Evolutionary conservation across 2,797 vertebrate genomes (phyloP).

Genomic region (Mormyrus proboscirostris): DNA sequence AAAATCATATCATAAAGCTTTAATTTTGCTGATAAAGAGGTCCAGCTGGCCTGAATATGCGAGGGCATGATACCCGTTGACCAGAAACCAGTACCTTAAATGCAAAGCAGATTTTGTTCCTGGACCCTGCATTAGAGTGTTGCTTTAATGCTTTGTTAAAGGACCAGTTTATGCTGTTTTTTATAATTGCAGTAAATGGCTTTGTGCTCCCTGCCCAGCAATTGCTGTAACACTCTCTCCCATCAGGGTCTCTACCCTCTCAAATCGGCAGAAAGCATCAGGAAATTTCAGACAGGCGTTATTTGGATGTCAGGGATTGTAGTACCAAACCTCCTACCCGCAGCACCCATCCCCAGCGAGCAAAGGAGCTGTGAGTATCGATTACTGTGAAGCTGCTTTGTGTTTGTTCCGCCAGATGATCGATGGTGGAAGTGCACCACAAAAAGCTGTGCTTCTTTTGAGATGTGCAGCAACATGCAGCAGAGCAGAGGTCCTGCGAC

Average conservation of each 20-base stretch:
- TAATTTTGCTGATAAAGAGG: neutral
- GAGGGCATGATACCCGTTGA: neutral
- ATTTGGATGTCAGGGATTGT: neutral
- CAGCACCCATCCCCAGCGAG: neutral
- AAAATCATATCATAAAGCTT: neutral
- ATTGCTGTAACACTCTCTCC: neutral
- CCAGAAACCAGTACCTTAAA: neutral
- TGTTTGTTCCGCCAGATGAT: neutral
- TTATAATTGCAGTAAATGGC: neutral
- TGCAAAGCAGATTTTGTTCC: neutral
- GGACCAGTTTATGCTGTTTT: neutral
- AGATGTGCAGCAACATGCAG: neutral
- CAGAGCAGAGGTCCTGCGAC: neutral
- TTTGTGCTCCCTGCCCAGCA: neutral
- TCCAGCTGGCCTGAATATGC: neutral
- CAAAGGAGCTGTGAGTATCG: neutral
- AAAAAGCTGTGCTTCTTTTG: neutral
- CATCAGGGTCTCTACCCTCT: neutral
- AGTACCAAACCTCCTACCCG: neutral
- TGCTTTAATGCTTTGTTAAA: conserved; percentile 1
- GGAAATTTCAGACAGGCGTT: neutral
- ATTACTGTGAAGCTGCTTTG: neutral
- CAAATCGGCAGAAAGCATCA: neutral
- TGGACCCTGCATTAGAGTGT: neutral
- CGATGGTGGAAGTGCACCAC: neutral